Percentiles rank a stretch among this genome's conserved stretches.
Conservation (phyloP, 2,888 invertebrate species). For the Prenolepis imparis region DNA sequence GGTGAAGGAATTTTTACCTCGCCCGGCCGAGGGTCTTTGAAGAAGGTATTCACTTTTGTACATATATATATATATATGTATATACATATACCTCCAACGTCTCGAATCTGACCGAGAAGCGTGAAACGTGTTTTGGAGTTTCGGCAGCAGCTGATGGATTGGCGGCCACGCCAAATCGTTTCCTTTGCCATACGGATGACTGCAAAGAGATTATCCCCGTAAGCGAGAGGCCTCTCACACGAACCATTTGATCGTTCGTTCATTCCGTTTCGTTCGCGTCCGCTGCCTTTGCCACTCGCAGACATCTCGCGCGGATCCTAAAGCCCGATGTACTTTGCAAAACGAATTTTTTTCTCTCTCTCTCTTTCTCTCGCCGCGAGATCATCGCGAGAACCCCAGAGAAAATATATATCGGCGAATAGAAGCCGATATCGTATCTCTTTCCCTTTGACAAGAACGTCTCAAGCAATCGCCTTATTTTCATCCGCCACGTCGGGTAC, state of each 20-base stretch:
- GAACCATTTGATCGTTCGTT: slow-evolving; percentile 76
- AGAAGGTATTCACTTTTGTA: slow-evolving; percentile 10
- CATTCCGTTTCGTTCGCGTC: slow-evolving; percentile 43
- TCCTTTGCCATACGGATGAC: slow-evolving; percentile 69
- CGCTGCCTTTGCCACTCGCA: slow-evolving; percentile 43
- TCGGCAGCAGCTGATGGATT: slow-evolving; percentile 16
- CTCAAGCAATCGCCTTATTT: slow-evolving; percentile 55
- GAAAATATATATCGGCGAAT: slow-evolving; percentile 49
- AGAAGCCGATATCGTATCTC: slow-evolving; percentile 53
- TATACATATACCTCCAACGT: background rate
- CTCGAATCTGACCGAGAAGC: slow-evolving; percentile 9
- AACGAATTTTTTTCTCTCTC: slow-evolving; percentile 47
- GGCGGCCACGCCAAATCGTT: slow-evolving; percentile 67
- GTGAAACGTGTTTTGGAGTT: slow-evolving; percentile 41
- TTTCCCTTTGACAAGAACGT: slow-evolving; percentile 56
- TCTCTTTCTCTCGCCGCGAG: background rate
- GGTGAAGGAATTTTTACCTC: slow-evolving; percentile 35
- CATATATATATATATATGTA: too few species aligned
- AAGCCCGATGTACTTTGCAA: slow-evolving; percentile 59
- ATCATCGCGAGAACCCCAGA: slow-evolving; percentile 36
- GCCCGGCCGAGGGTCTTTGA: slow-evolving; percentile 27
- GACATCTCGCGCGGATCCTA: slow-evolving; percentile 57
- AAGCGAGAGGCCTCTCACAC: slow-evolving; percentile 70
- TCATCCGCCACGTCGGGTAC: slow-evolving; percentile 15
- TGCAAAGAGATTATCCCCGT: slow-evolving; percentile 77